Percentiles rank a stretch among this genome's conserved stretches.
These are phyloP conservation scores for Ceyx cyanopectus DNA, from an alignment of 2,113 vertebrate genomes.

Conservation along the genomic window DNA sequence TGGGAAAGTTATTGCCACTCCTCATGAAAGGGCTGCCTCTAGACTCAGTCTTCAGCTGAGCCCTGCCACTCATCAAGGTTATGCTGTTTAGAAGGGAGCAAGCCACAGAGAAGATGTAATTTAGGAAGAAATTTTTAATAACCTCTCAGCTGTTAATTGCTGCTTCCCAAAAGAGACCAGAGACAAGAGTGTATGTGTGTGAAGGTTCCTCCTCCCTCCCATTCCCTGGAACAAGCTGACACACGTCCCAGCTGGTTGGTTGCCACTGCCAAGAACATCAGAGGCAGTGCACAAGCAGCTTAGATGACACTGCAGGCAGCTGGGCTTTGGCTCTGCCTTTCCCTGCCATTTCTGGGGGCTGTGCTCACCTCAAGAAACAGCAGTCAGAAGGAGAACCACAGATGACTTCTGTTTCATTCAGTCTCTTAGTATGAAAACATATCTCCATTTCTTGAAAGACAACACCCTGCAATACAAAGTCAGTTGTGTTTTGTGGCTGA, in stretches of 20 bases:
- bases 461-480: not conserved
- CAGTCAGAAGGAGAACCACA: not conserved
- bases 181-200: conserved; percentile 47
- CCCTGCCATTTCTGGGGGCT: conserved; percentile 29
- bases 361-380: conserved; percentile 25
- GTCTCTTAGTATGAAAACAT: not conserved
- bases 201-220: conserved; percentile 57
- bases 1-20: not conserved
- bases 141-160: conserved; percentile 66
- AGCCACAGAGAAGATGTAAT: conserved; percentile 45
- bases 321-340: conserved; percentile 52
- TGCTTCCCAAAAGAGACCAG: conserved; percentile 63
- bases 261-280: conserved; percentile 70
- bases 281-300: conserved; percentile 64
- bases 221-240: conserved; percentile 47
- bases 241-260: conserved; percentile 59
- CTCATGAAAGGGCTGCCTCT: not conserved
- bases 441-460: not conserved
- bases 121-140: conserved; percentile 67
- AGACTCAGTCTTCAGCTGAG: conserved; percentile 6
- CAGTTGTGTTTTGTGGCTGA: not conserved
- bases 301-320: conserved; percentile 59
- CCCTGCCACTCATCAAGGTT: conserved; percentile 5
- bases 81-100: conserved; percentile 19
- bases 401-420: not conserved